phyloP scores from a whole-genome alignment of 2,797 vertebrate genomes.

The Tarsius wallacei region DNA sequence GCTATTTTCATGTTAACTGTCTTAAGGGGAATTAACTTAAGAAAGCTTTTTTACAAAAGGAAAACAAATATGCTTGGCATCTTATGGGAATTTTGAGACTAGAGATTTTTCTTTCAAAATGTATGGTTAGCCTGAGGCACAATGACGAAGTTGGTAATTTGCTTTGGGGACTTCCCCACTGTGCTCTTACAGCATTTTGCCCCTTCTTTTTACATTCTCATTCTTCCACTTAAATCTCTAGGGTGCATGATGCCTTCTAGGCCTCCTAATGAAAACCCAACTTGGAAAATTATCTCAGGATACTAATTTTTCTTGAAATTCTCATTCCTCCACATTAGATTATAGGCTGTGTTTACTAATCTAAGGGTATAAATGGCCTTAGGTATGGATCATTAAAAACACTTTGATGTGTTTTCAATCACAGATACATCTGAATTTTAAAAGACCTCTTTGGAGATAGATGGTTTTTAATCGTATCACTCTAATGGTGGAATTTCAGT shows the following conservation, averaged over 20 bases:
- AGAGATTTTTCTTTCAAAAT: constrained; percentile 47
- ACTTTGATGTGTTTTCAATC: background rate
- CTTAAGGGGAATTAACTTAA: background rate
- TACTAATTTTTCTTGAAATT: constrained; percentile 37
- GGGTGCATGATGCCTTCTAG: background rate
- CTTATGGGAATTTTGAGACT: constrained; percentile 8
- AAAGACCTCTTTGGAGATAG: background rate
- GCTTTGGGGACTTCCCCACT: background rate
- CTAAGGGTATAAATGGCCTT: background rate
- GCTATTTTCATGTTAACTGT: background rate
- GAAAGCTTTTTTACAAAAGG: background rate
- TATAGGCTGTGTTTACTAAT: background rate
- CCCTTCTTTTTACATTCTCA: background rate
- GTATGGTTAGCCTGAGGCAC: background rate
- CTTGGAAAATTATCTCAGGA: constrained; percentile 29
- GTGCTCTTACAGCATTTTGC: background rate
- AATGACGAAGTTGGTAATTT: background rate
- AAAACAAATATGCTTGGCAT: constrained; percentile 5
- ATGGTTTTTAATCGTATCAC: background rate
- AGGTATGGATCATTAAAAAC: background rate
- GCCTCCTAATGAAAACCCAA: background rate
- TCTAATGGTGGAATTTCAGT: background rate
- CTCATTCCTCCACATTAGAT: background rate
- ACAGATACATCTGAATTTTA: constrained; percentile 32
- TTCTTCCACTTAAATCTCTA: background rate